Conservation (phyloP, 2,113 vertebrate species). For the Agapornis roseicollis region DNA sequence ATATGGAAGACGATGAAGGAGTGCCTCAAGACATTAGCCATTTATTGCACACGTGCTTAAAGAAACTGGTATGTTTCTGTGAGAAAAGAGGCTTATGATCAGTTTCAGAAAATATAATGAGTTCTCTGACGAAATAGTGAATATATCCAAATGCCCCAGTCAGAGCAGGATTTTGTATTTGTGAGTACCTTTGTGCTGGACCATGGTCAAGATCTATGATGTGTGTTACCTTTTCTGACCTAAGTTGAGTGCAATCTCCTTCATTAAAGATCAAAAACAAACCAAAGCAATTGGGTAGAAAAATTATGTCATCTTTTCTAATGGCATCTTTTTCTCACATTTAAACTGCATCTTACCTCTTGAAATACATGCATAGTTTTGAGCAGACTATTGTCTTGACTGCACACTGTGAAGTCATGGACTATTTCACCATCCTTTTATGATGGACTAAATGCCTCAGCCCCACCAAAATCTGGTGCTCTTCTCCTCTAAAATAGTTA, state of each 20-base stretch:
- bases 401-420: neutral
- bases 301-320: neutral
- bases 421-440: neutral
- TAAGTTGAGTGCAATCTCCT: rapidly evolving
- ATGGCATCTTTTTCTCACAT: neutral
- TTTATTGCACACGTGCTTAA: neutral
- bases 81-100: neutral
- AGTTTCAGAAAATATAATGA: neutral
- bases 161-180: neutral
- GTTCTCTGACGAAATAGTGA: neutral
- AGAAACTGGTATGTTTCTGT: neutral
- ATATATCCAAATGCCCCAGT: neutral
- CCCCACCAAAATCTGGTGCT: neutral
- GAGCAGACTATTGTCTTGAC: neutral
- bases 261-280: neutral
- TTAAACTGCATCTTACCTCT: neutral
- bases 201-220: neutral
- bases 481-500: neutral
- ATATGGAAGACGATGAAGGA: neutral
- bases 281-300: neutral
- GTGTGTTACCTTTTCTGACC: rapidly evolving
- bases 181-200: neutral
- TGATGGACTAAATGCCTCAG: neutral
- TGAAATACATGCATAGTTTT: neutral
- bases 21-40: neutral